Evolutionary conservation across 2,797 vertebrate genomes (phyloP).

Genomic region (Cephalopachus bancanus): DNA sequence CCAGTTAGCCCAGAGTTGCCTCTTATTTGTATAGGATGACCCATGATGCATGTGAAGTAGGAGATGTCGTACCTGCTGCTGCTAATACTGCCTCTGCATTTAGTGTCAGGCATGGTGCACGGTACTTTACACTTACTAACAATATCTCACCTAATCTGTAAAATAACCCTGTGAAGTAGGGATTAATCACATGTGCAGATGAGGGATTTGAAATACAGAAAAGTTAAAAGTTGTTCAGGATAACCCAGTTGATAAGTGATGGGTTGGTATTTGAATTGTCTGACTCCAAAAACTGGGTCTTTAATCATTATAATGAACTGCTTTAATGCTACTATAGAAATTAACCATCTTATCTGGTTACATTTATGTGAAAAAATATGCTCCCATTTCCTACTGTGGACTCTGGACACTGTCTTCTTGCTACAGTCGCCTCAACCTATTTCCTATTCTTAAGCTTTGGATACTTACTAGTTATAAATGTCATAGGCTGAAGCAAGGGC

Average conservation of each 20-base stretch:
- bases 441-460: neutral
- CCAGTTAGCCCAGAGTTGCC: conserved; percentile 1
- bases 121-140: conserved; percentile 11
- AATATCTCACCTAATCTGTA: conserved; percentile 1
- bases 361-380: neutral
- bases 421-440: neutral
- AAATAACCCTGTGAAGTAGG: conserved; percentile 21
- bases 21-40: neutral
- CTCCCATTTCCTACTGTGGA: neutral
- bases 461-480: conserved; percentile 32
- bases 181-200: neutral
- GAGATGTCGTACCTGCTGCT: neutral
- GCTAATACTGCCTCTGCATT: neutral
- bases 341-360: neutral
- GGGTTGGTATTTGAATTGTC: conserved; percentile 46
- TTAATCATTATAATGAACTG: conserved; percentile 10
- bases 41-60: neutral
- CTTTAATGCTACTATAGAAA: conserved; percentile 7
- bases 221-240: conserved; percentile 32
- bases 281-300: neutral
- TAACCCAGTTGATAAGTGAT: conserved; percentile 29
- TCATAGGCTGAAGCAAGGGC: neutral
- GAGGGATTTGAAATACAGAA: conserved; percentile 30
- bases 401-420: neutral
- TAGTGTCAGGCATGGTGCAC: neutral